Evolutionary conservation across 2,113 vertebrate species (phyloP).

Genomic region (Siniperca chuatsi): DNA sequence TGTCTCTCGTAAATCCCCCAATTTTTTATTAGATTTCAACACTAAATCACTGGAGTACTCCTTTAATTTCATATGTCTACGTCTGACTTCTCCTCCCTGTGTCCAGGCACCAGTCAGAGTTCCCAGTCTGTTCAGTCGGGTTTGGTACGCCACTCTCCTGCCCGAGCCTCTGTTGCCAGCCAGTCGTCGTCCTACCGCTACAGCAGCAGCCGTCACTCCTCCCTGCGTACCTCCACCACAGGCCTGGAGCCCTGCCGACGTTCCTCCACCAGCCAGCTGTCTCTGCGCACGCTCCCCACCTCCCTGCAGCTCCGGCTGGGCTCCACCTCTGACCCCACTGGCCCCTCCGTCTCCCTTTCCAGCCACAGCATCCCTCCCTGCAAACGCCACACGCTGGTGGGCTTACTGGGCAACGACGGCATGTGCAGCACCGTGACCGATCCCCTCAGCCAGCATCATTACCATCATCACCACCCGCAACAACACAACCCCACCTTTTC

Average conservation of each 20-base stretch:
- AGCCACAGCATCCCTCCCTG: constrained; percentile 98
- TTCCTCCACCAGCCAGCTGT: constrained; percentile 97
- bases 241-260: constrained; percentile 96
- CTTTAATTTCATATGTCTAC: not conserved
- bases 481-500: constrained; percentile 83
- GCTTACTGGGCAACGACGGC: constrained; percentile 93
- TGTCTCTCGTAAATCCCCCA: not conserved
- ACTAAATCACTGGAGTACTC: not conserved
- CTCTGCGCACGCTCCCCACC: constrained; percentile 93
- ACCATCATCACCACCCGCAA: constrained; percentile 86
- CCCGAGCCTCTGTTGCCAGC: constrained; percentile 95
- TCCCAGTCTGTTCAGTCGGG: constrained; percentile 95
- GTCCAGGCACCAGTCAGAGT: constrained; percentile 95
- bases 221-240: constrained; percentile 92
- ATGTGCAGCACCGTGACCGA: constrained; percentile 83
- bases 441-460: constrained; percentile 77
- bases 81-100: not conserved
- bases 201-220: constrained; percentile 95
- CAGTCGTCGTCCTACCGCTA: constrained; percentile 97
- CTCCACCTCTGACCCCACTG: constrained; percentile 87
- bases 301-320: constrained; percentile 96
- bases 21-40: not conserved
- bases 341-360: constrained; percentile 93
- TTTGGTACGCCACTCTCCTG: constrained; percentile 94
- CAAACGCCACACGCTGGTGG: constrained; percentile 94